Conservation (phyloP, 2,888 invertebrate genomes). For the Thysanoteuthis rhombus region DNA sequence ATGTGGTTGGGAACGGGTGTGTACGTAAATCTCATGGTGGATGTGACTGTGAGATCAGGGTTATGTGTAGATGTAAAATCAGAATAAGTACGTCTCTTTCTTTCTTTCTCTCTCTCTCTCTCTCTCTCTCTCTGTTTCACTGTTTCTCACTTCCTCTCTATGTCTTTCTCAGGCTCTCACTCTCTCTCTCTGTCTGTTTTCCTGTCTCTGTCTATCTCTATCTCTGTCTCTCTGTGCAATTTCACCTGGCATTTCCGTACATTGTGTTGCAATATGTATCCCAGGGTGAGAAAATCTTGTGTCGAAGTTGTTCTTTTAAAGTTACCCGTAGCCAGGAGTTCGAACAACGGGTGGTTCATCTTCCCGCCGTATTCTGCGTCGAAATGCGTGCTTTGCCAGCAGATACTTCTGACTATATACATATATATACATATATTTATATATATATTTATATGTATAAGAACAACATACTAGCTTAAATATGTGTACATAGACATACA, state of each 20-base stretch:
- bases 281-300: not conserved
- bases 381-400: not conserved
- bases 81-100: not conserved
- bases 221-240: not conserved
- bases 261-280: not conserved
- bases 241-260: not conserved
- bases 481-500: not conserved
- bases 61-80: not conserved
- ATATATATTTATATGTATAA: not conserved
- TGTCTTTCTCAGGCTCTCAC: not conserved
- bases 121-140: not conserved
- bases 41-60: not conserved
- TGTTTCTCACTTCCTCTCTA: not conserved
- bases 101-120: no score
- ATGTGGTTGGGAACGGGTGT: not conserved
- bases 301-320: conserved; percentile 12
- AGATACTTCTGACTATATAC: not conserved
- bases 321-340: not conserved
- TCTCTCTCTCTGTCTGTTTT: not conserved
- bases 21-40: not conserved
- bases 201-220: not conserved
- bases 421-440: not conserved
- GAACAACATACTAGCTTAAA: not conserved
- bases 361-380: not conserved
- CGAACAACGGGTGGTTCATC: not conserved